Evolutionary conservation across 2,113 vertebrate species (phyloP).

Genomic region (Odontophorus gujanensis): DNA sequence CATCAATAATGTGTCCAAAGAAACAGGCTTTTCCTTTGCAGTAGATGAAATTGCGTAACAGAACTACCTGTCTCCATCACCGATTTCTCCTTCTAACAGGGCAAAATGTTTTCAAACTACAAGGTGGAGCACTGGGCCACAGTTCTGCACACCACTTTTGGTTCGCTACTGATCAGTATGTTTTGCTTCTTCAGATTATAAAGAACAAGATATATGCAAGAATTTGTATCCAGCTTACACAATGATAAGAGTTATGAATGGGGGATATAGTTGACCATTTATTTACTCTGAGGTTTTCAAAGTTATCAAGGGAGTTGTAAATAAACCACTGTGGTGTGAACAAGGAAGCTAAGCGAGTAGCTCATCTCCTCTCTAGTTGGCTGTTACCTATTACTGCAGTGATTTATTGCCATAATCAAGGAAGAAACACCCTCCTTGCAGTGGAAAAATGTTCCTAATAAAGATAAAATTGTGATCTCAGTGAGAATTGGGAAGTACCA

Average conservation of each 20-base stretch:
- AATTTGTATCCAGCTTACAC: neutral
- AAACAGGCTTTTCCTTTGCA: neutral
- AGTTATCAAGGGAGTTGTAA: constrained; percentile 12
- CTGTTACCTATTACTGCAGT: neutral
- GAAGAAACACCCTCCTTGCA: neutral
- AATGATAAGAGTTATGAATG: neutral
- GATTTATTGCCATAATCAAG: neutral
- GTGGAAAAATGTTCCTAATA: neutral
- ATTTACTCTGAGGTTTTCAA: constrained; percentile 34
- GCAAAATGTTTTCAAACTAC: neutral
- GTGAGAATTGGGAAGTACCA: neutral
- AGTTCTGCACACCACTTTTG: neutral
- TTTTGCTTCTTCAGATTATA: neutral
- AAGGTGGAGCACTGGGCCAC: neutral
- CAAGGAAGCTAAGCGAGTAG: constrained; percentile 17
- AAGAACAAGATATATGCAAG: neutral
- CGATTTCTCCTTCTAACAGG: neutral
- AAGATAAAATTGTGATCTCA: neutral
- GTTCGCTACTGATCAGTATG: neutral
- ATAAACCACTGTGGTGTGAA: neutral
- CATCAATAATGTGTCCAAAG: neutral
- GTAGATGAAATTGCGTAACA: neutral
- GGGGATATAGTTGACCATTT: neutral
- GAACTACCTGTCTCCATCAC: neutral
- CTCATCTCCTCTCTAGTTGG: neutral